Evolutionary conservation across 2,113 vertebrate genomes (phyloP), one percentile per base, ranked within the genome.

Genomic region (Pyrgilauda ruficollis): DNA sequence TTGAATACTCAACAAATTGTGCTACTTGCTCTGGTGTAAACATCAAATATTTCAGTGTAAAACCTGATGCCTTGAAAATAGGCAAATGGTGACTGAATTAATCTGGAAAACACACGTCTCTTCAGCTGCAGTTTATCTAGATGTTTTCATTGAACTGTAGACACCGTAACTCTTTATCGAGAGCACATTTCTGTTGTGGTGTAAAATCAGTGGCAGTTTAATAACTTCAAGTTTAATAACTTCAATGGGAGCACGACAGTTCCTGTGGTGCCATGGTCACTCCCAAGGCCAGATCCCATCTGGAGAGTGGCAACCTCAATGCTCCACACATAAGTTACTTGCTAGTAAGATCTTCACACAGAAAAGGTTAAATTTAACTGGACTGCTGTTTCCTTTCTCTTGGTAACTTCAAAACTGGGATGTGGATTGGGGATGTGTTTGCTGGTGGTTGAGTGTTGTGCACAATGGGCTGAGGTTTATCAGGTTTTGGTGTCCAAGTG

Each of bases 61-160:
- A 87, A 91, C 13, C 18, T 92, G 55, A 56, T 78, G 41, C 43
- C 44, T 89, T 85, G 44, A 89, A 89, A 75, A 75, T 22, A 84
- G 23, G 16, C 9, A 80, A 53, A n/a, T 83, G 21, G 20, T 84
- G 20, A 52, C 78, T 84, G 70, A 92, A 80, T 26, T 61, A 24
- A 43, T 56, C 15, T 64, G 58, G 72, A 95, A 90, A 89, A 69
- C 5, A 44, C 3, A 4, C 1, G 1, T 68, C 10, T 31, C 33
- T 67, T 92, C 18, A 50, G 43, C 35, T 70, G 46, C 27, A 84
- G 47, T 62, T 84, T 75, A 56, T 59, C 31, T 67, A 46, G n/a
- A 44, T 28, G 24, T 9, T 89, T 61, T 91, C 26, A 28, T 55
- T 75, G 81, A 76, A 66, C 15, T 68, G 12, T 17, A 74, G 56